These are phyloP conservation scores for Zaprionus vittiger DNA, from an alignment of 1,140 invertebrate species.

Conservation along the genomic window DNA sequence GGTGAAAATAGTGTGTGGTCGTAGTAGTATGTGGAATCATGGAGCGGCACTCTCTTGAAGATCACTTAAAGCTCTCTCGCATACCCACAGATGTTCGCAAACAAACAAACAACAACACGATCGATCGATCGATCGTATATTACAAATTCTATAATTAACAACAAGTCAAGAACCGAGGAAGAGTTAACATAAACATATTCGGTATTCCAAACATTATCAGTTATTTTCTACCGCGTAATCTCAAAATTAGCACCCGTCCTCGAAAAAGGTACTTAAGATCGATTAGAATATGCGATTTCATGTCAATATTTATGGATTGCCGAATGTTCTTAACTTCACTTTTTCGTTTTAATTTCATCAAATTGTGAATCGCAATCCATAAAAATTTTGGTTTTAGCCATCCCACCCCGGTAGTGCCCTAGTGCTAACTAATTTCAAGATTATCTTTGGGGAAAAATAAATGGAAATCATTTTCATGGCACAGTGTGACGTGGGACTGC, in stretches of 20 bases:
- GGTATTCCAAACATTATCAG: not conserved
- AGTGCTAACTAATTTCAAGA: not conserved
- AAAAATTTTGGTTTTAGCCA: not conserved
- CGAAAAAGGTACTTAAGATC: not conserved
- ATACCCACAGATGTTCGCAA: not conserved
- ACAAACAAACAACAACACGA: not conserved
- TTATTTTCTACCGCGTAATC: not conserved
- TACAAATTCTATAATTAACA: not conserved
- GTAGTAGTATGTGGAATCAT: not conserved
- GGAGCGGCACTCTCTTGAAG: not conserved
- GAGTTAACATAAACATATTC: not conserved
- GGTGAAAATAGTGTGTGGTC: not conserved
- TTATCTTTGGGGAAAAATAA: not conserved
- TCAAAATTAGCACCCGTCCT: not conserved
- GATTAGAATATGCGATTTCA: conserved; percentile 7
- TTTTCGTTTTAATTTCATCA: not conserved
- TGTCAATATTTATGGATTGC: not conserved
- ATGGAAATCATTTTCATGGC: not conserved
- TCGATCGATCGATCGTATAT: not conserved
- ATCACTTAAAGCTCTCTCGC: not conserved
- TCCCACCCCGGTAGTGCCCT: not conserved
- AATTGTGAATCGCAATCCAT: not conserved
- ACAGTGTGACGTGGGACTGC: not conserved
- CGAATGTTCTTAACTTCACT: not conserved
- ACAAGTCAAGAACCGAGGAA: not conserved